Conservation (phyloP, 2,888 invertebrate species). For the Troglohyphantes excavatus region DNA sequence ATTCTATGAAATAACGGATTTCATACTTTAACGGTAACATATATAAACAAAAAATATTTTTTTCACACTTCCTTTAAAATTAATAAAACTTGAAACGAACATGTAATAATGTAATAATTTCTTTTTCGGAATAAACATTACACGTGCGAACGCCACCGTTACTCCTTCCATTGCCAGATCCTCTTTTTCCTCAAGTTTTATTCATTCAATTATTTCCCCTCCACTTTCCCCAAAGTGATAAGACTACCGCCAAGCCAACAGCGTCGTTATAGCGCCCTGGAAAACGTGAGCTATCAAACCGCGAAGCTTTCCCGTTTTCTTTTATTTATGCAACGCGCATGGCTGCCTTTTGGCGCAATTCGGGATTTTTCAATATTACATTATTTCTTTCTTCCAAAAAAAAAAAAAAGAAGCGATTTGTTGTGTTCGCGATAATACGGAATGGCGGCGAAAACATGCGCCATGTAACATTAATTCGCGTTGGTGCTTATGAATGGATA, state of each 20-base stretch:
- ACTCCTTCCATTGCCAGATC: background rate
- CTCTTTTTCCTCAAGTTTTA: background rate
- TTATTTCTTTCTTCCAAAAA: background rate
- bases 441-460: background rate
- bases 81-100: too few relatives aligned
- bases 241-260: background rate
- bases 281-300: background rate
- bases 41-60: too few relatives aligned
- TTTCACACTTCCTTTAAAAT: too few relatives aligned
- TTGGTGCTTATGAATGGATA: background rate
- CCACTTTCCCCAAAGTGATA: background rate
- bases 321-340: background rate
- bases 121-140: too few relatives aligned
- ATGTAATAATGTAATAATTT: too few relatives aligned
- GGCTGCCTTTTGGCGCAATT: background rate
- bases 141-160: background rate
- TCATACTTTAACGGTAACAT: too few relatives aligned
- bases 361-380: background rate
- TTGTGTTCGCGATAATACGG: background rate
- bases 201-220: background rate
- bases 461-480: background rate
- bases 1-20: slow-evolving; percentile 74
- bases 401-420: background rate
- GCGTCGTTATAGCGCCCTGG: background rate
- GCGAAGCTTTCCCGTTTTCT: background rate